Evolutionary conservation across 1,140 invertebrate species (phyloP), one percentile per base, ranked within the genome.

Genomic region (Meteorus sp.): DNA sequence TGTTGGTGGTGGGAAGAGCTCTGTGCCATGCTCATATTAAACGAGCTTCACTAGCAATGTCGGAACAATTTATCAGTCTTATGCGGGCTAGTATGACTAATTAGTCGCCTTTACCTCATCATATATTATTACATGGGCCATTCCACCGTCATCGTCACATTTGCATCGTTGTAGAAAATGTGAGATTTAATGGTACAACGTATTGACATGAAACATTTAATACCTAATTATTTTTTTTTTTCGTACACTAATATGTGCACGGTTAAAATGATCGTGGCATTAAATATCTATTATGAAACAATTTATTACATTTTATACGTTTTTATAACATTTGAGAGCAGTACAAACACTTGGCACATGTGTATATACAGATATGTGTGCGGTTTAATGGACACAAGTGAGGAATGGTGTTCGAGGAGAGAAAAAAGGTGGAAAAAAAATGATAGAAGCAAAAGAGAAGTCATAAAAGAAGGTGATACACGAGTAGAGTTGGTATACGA

Each of bases 51-150:
- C 65, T 64, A 69, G 66, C 69, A 72, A 71, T 69, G 69, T 74
- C 69, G 68, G 62, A 72, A 72, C 68, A 70, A 70, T 72, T 74
- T 72, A 69, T 75, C 68, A 73, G 66, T 67, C 69, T 72, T 73
- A 70, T n/a, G n/a, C 63, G 58, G 47, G 61, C 70, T 70, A 72
- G 70, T 72, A 72, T 75, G 70, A 75, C 68, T 72, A 75, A 75
- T 73, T 75, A 75, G 70, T 73, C 67, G 68, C 65, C 67, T 58
- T 70, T 61, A 66, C 67, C 66, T 68, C 63, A 61, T 70, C 63
- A 62, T 56, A 52, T 51, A 59, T 63, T 63, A 59, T 59, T 59
- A 63, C 56, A 56, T 45, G 25, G 20, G 41, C 19, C 11, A 44
- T 31, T 57, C 13, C 15, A 41, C 47, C 22, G 20, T 25, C 15